Conservation (phyloP, 2,113 vertebrate genomes). For the Bucco capensis region DNA sequence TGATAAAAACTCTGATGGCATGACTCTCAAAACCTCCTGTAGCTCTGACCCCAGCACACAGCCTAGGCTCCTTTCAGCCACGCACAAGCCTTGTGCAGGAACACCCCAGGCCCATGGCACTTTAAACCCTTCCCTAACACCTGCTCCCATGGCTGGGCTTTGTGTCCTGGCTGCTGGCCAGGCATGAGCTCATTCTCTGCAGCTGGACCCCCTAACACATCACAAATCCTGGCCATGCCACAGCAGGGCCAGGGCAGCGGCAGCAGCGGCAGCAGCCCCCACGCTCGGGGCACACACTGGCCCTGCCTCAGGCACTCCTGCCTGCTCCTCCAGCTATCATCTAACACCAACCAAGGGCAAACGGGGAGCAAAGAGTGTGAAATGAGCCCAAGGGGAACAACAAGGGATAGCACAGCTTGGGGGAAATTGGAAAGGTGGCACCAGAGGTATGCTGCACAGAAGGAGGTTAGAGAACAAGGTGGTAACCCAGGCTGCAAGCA, state of each 20-base stretch:
- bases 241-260: not conserved
- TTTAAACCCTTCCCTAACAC: not conserved
- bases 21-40: not conserved
- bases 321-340: not conserved
- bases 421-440: not conserved
- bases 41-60: rapidly evolving
- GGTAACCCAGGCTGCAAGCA: not conserved
- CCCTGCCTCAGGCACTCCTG: not conserved
- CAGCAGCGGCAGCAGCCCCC: not conserved
- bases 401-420: rapidly evolving
- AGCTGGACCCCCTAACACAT: not conserved
- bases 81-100: not conserved
- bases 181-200: not conserved
- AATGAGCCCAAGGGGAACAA: not conserved
- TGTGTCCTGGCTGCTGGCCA: not conserved
- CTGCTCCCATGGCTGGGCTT: not conserved
- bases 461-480: not conserved
- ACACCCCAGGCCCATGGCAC: not conserved
- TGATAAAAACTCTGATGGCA: too few species aligned
- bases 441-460: rapidly evolving
- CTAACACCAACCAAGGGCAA: not conserved
- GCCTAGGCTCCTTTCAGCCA: too few species aligned
- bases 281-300: rapidly evolving
- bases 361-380: not conserved
- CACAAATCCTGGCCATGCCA: not conserved